Conservation (phyloP, 2,888 invertebrate species). For the Formica aserva region DNA sequence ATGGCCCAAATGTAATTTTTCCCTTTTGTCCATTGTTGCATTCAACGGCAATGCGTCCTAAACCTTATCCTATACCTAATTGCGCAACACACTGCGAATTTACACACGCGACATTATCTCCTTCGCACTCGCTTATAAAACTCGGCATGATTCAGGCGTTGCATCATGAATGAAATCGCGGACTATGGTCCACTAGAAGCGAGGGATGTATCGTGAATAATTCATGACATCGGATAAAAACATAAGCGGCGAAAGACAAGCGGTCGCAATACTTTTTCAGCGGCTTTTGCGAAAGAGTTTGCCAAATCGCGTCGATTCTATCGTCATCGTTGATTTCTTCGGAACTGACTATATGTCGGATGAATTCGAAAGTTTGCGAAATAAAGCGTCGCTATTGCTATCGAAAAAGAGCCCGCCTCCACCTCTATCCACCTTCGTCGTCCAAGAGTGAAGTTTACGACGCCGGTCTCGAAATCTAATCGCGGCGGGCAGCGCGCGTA, state of each 20-base stretch:
- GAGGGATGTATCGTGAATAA: conserved; percentile 58
- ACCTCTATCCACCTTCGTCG: neutral
- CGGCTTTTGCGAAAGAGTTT: conserved; percentile 22
- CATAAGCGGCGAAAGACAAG: conserved; percentile 50
- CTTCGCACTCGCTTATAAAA: conserved; percentile 54
- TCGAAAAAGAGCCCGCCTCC: neutral
- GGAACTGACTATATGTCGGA: neutral
- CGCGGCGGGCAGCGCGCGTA: conserved; percentile 1
- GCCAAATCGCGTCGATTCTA: neutral
- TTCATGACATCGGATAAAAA: conserved; percentile 54
- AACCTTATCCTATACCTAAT: conserved; percentile 23
- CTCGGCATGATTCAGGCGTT: conserved; percentile 55
- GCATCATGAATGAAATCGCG: conserved; percentile 61
- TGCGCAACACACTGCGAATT: conserved; percentile 42
- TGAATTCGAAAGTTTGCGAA: neutral
- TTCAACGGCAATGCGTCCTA: neutral
- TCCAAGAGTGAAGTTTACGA: conserved; percentile 5
- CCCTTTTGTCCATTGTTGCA: neutral
- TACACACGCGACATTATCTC: conserved; percentile 53
- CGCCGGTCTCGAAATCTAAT: conserved; percentile 27
- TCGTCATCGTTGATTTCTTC: neutral
- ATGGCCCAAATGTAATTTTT: neutral
- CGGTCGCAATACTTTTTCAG: conserved; percentile 14
- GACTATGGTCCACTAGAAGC: conserved; percentile 55
- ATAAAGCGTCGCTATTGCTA: neutral